Evolutionary conservation across 2,113 vertebrate genomes (phyloP), one percentile per base, ranked within the genome.

Genomic region (Microtus montanus): DNA sequence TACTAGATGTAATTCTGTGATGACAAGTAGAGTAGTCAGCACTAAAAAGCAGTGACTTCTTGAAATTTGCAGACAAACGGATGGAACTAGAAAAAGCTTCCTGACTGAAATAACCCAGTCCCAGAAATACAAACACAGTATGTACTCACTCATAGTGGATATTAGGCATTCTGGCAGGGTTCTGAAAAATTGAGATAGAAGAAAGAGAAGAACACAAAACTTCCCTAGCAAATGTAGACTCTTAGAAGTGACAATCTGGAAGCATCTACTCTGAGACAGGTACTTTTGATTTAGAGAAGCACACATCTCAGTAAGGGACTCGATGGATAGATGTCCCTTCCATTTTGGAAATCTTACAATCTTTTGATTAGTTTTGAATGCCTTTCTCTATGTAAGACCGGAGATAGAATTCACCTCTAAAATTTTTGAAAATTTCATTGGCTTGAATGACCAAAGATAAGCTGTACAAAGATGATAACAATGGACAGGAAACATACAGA

Each of bases 401-500:
- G 70, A n/a, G 17, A n/a, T 9, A 71, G 35, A 71, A n/a, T n/a
- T 71, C 17, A 20, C 8, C 70, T 71, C 70, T 3, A 79, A 54
- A 9, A 3, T 49, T 22, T 79, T 79, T 54, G 17, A 52, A 35
- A 52, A 52, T 19, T 47, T 79, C 0, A 11, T 2, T 33, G 6
- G 35, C 6, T 6, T 11, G 33, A 54, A 1, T 79, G 77, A 7
- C 26, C 47, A 49, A 49, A 52, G 4, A 1, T 33, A 28, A 49
- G 7, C 28, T 4, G 30, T 19, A 10, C 30, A 78, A 52, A 8
- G 30, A 33, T 52, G 47, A 52, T 2, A 19, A 8, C 15, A 33
- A 19, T n/a, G 70, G 0, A n/a, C 0, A 4, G 2, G 3, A n/a
- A 71, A 38, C 7, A n/a, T n/a, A 17, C 17, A 71, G 9, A 71